Conservation (phyloP, 2,797 vertebrate species). For the Bucorvus abyssinicus region DNA sequence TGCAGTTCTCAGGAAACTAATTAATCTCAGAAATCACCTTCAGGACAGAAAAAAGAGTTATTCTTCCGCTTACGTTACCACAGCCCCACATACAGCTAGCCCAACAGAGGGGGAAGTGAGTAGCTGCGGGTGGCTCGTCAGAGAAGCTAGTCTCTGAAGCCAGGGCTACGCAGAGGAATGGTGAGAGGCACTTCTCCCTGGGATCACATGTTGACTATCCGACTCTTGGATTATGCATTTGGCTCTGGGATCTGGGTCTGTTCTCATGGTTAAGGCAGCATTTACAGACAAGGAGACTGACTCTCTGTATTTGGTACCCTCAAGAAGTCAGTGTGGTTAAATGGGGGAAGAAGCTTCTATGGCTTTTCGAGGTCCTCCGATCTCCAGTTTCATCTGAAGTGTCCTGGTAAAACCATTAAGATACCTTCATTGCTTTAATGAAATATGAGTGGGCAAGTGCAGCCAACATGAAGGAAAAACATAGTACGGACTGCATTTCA, state of each 20-base stretch:
- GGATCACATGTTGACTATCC: background rate
- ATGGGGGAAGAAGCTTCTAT: background rate
- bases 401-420: background rate
- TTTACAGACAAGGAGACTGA: background rate
- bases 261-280: fast-evolving
- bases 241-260: background rate
- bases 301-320: background rate
- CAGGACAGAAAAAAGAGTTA: background rate
- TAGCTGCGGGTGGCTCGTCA: background rate
- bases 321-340: background rate
- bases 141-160: background rate
- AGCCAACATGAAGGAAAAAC: background rate
- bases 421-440: background rate
- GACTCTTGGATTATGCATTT: background rate
- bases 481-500: background rate
- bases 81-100: background rate
- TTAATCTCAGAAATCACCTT: background rate
- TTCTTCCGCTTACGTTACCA: background rate
- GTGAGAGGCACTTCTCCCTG: background rate
- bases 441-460: background rate
- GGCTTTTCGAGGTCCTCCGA: background rate
- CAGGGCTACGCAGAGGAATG: background rate
- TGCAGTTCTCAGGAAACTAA: background rate
- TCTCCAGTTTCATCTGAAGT: background rate
- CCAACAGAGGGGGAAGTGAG: background rate